Evolutionary conservation across 2,113 vertebrate species (phyloP).

Genomic region (Antigone vipio): DNA sequence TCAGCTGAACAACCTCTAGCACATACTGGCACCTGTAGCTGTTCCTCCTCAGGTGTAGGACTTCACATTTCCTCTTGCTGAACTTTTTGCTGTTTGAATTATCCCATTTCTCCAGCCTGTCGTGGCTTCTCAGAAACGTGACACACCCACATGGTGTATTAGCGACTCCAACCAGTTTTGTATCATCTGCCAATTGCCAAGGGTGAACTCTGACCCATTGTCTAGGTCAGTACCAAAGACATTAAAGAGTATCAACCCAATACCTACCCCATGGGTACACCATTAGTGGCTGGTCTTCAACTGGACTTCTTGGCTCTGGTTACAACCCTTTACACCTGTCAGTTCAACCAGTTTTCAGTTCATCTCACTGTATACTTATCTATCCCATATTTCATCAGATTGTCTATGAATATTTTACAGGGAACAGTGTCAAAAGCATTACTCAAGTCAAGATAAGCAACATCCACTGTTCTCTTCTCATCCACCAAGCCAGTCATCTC

Average conservation of each 20-base stretch:
- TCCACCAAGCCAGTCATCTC: not conserved
- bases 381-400: not conserved
- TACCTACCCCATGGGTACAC: fast-evolving
- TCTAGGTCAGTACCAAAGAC: not conserved
- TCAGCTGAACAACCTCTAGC: fast-evolving
- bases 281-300: not conserved
- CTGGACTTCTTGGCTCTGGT: not conserved
- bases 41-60: not conserved
- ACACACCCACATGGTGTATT: too few relatives aligned
- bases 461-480: not conserved
- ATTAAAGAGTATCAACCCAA: fast-evolving
- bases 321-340: not conserved
- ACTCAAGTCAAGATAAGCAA: not conserved
- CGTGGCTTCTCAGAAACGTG: not conserved
- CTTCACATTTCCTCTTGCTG: not conserved
- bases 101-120: not conserved
- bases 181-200: not conserved
- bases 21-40: not conserved
- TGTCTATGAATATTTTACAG: not conserved
- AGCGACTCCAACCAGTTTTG: not conserved
- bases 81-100: not conserved
- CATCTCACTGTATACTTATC: not conserved
- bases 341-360: not conserved
- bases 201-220: not conserved
- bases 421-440: not conserved